Conservation (phyloP, 30 jellyfish, hydroid and myxozoan species). For the Turritopsis dohrnii region DNA sequence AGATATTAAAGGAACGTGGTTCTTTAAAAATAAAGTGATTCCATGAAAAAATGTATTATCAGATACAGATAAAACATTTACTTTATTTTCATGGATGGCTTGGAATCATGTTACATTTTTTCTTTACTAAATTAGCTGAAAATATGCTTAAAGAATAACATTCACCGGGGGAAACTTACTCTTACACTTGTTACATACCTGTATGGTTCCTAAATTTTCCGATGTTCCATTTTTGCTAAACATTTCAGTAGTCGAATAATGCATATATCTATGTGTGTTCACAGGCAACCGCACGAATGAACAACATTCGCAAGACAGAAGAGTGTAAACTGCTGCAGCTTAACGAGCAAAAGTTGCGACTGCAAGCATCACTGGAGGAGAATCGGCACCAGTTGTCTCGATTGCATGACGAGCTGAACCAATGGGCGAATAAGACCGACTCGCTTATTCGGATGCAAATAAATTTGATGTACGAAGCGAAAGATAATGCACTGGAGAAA, state of each 20-base stretch:
- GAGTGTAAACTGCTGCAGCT: conserved; percentile 36
- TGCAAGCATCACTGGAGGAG: conserved; percentile 48
- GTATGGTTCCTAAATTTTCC: too few relatives aligned
- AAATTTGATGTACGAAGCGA: conserved; percentile 52
- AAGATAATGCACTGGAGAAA: conserved; percentile 45
- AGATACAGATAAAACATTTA: too few relatives aligned
- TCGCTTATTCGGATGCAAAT: conserved; percentile 37
- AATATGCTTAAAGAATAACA: too few relatives aligned
- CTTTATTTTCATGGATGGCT: too few relatives aligned
- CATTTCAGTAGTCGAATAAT: not conserved
- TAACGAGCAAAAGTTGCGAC: conserved; percentile 28
- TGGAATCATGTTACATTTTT: too few relatives aligned
- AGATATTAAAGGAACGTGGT: too few relatives aligned
- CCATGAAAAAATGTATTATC: too few relatives aligned
- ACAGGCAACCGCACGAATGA: conserved; percentile 45
- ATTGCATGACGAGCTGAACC: conserved; percentile 48
- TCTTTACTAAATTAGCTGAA: too few relatives aligned
- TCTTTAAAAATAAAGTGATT: too few relatives aligned
- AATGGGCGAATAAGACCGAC: conserved; percentile 60
- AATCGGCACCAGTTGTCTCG: conserved; percentile 49
- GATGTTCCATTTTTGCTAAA: too few relatives aligned
- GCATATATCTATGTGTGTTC: not conserved
- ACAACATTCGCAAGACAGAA: conserved; percentile 37
- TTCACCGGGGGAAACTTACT: too few relatives aligned
- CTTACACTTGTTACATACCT: too few relatives aligned